Evolutionary conservation across 1,140 invertebrate species (phyloP), one percentile per base, ranked within the genome.

Genomic region (Aplysia californica): DNA sequence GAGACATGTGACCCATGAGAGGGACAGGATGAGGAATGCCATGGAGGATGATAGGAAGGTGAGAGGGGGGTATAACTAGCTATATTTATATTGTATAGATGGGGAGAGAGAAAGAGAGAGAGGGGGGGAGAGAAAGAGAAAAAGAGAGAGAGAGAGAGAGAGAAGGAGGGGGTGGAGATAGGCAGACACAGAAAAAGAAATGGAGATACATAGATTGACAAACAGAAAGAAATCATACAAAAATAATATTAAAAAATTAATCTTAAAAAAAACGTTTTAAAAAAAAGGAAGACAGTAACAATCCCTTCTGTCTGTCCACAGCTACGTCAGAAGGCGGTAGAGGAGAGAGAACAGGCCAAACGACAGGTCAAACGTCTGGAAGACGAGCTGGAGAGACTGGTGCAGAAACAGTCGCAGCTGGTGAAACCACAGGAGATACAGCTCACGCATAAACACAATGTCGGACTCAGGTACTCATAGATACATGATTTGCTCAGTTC

Each of bases 11-110:
- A 20, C 35, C 6, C 29, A 66, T 1, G 70, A 78, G 31, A 74
- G 64, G 33, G 55, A 64, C 26, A n/a, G n/a, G n/a, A 70, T 74
- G 61, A 39, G 38, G 20, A 18, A 56, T 0, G 68, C 66, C n/a
- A 56, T 64, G 1, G 66, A 41, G 39, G 58, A 71, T 4, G 68
- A 71, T 61, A 59, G 31, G 23, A 59, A 29, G 23, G 58, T 59
- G 23, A 59, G 58, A 23, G 21, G n/a, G 44, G n/a, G 10, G 10
- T 50, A 50, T n/a, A 50, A n/a, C 10, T 50, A 15, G 10, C n/a
- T n/a, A 50, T 10, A n/a, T 50, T 50, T n/a, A n/a, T n/a, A n/a
- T n/a, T n/a, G n/a, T n/a, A n/a, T n/a, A n/a, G n/a, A n/a, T n/a
- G n/a, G n/a, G n/a, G n/a, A n/a, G n/a, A n/a, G n/a, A n/a, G n/a